Percentiles rank a stretch among this genome's conserved stretches.
Conservation (phyloP, 2,797 vertebrate species). For the Dicrostonyx torquatus region DNA sequence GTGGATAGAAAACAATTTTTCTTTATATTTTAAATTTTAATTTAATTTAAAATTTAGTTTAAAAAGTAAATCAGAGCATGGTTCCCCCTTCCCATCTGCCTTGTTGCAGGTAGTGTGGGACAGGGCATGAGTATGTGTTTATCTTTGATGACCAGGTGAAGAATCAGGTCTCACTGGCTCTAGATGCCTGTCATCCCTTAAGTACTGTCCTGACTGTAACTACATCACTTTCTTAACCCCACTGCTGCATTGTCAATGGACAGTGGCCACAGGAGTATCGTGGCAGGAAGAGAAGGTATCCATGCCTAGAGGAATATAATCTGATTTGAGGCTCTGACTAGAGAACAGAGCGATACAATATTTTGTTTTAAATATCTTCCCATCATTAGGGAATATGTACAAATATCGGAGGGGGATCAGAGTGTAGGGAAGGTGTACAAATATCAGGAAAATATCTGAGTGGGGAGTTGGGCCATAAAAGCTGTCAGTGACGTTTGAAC, state of each 20-base stretch:
- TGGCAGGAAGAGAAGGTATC: neutral
- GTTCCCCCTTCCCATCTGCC: neutral
- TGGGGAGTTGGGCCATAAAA: neutral
- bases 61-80: neutral
- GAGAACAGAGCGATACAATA: neutral
- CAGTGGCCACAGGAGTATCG: neutral
- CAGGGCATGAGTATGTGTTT: neutral
- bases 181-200: neutral
- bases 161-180: neutral
- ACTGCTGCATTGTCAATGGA: neutral
- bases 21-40: neutral
- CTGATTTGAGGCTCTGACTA: neutral
- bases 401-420: neutral
- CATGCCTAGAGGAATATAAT: slow-evolving; percentile 8
- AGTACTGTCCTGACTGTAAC: neutral
- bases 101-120: neutral
- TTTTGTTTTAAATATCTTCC: slow-evolving; percentile 43
- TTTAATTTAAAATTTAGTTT: neutral
- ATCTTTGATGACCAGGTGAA: neutral
- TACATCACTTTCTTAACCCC: neutral
- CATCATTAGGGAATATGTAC: neutral
- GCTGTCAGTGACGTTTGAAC: slow-evolving; percentile 22
- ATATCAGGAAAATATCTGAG: slow-evolving; percentile 39
- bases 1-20: slow-evolving; percentile 5
- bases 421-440: neutral